Evolutionary conservation across 2,888 invertebrate species (phyloP).

Genomic region (Flexamia atlantica): DNA sequence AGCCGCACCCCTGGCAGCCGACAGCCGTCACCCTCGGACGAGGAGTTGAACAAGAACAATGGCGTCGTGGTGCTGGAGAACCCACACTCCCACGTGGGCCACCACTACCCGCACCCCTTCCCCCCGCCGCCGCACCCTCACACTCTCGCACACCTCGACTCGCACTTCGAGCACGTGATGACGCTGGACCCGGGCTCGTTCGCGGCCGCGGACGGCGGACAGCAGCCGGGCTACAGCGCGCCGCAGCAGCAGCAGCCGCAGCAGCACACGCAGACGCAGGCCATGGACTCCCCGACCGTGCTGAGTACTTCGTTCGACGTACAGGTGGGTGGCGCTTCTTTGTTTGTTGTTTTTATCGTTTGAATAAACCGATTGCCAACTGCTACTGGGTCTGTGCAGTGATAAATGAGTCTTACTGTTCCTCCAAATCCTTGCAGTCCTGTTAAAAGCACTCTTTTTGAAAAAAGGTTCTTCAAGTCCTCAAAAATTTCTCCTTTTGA

Average conservation of each 20-base stretch:
- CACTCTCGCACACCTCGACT: slow-evolving; percentile 66
- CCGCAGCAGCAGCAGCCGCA: slow-evolving; percentile 59
- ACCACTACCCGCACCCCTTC: slow-evolving; percentile 70
- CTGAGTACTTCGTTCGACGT: slow-evolving; percentile 85
- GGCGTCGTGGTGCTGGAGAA: slow-evolving; percentile 70
- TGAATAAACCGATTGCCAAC: too few species aligned
- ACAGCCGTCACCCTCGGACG: slow-evolving; percentile 95
- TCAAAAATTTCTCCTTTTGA: too few species aligned
- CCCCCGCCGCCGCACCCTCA: slow-evolving; percentile 68
- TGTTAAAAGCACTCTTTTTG: too few species aligned
- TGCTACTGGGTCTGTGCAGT: too few species aligned
- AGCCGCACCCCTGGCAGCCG: slow-evolving; percentile 94
- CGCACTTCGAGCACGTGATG: slow-evolving; percentile 72
- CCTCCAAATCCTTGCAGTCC: too few species aligned
- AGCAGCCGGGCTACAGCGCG: slow-evolving; percentile 54
- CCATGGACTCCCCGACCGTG: slow-evolving; percentile 71
- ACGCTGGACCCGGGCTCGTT: slow-evolving; percentile 68
- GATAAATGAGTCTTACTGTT: too few species aligned
- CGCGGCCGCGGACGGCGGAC: slow-evolving; percentile 59
- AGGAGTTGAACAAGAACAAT: slow-evolving; percentile 82
- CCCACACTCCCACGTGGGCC: slow-evolving; percentile 71
- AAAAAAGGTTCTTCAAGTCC: too few species aligned
- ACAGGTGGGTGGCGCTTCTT: slow-evolving; percentile 86
- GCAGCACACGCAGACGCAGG: slow-evolving; percentile 69
- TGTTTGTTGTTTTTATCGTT: too few species aligned